Evolutionary conservation across 2,888 invertebrate genomes (phyloP).

Genomic region (Neuroscelio doddi): DNA sequence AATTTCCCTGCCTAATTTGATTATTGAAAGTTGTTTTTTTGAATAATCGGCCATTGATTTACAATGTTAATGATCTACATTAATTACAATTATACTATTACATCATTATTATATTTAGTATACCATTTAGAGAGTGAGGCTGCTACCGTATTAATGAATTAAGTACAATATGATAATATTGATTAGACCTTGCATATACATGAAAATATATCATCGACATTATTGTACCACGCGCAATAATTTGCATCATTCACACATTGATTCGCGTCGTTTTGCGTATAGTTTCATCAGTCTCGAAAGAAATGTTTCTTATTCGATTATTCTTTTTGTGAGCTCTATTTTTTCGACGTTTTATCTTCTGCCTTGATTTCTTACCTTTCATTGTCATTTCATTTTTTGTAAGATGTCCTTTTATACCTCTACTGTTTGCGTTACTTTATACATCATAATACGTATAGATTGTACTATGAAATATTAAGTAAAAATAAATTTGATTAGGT

Average conservation of each 20-base stretch:
- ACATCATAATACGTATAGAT: slow-evolving; percentile 72
- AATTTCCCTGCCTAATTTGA: slow-evolving; percentile 30
- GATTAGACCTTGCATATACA: slow-evolving; percentile 70
- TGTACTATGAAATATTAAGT: slow-evolving; percentile 72
- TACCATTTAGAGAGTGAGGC: slow-evolving; percentile 71
- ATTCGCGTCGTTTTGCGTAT: slow-evolving; percentile 53
- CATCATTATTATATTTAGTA: slow-evolving; percentile 71
- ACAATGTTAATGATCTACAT: slow-evolving; percentile 67
- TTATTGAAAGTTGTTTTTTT: slow-evolving; percentile 47
- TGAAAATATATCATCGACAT: slow-evolving; percentile 65
- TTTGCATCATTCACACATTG: slow-evolving; percentile 33
- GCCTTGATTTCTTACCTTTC: slow-evolving; percentile 49
- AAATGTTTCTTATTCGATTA: slow-evolving; percentile 58
- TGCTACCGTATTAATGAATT: slow-evolving; percentile 71
- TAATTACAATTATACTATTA: slow-evolving; percentile 69
- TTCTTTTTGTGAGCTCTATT: slow-evolving; percentile 49
- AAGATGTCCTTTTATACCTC: slow-evolving; percentile 45
- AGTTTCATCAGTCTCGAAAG: slow-evolving; percentile 50
- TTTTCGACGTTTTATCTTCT: slow-evolving; percentile 51
- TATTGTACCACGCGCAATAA: slow-evolving; percentile 58
- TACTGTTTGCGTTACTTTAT: slow-evolving; percentile 70
- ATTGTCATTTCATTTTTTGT: slow-evolving; percentile 43
- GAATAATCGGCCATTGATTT: slow-evolving; percentile 62
- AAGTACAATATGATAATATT: slow-evolving; percentile 71
- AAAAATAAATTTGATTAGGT: slow-evolving; percentile 73